A percentile compares a stretch with the other conserved stretches of the same genome.
Evolutionary conservation across 2,888 invertebrate genomes (phyloP).

Genomic region (Yponomeuta cagnagella): DNA sequence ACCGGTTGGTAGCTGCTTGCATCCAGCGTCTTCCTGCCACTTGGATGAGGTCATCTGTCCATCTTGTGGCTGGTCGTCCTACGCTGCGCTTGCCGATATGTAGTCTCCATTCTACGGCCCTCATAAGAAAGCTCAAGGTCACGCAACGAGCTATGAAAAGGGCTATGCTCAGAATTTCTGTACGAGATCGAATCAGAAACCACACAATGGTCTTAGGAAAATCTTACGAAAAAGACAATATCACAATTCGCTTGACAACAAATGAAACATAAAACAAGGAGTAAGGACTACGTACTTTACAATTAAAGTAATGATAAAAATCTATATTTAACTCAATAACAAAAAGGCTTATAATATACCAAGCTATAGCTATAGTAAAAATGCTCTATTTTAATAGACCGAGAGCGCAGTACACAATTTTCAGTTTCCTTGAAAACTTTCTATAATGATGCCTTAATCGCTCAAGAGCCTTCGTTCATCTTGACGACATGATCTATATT

Average conservation of each 20-base stretch:
- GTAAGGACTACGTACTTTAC: not conserved
- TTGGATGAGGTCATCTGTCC: too few species aligned
- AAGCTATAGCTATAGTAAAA: not conserved
- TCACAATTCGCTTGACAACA: not conserved
- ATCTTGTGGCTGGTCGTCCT: too few species aligned
- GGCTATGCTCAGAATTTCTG: too few species aligned
- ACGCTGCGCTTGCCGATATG: too few species aligned
- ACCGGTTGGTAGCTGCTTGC: too few species aligned
- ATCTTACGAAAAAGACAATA: too few species aligned
- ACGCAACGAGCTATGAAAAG: too few species aligned
- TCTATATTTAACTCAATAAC: not conserved
- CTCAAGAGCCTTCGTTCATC: constrained; percentile 20
- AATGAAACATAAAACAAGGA: not conserved
- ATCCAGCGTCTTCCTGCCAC: too few species aligned
- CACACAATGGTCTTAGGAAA: not conserved
- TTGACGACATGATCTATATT: constrained; percentile 66
- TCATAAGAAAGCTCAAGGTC: too few species aligned
- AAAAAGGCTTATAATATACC: not conserved
- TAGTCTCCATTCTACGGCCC: too few species aligned
- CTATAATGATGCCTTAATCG: not conserved
- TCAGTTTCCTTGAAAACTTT: too few species aligned
- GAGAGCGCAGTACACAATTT: too few species aligned
- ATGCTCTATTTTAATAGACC: not conserved
- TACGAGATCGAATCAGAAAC: not conserved
- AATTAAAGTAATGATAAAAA: not conserved